phyloP scores from a whole-genome alignment of 2,888 invertebrate species.

The Drosophila paucipuncta region DNA sequence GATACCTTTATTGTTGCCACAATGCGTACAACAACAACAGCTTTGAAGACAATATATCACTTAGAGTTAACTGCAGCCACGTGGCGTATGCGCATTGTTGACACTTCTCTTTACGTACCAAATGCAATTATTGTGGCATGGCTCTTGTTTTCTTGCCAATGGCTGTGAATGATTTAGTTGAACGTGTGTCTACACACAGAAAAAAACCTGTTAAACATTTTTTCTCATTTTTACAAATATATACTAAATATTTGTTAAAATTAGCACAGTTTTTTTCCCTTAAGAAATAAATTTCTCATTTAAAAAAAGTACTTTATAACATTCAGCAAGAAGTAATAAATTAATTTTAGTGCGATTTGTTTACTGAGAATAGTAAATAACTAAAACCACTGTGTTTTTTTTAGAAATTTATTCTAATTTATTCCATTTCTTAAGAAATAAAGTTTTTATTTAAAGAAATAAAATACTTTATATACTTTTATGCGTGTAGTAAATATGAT shows the following conservation, averaged over 20 bases:
- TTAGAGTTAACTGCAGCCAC: constrained; percentile 57
- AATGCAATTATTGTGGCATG: constrained; percentile 61
- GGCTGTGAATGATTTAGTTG: background rate
- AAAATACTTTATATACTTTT: background rate
- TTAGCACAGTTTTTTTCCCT: background rate
- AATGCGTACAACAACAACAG: constrained; percentile 3
- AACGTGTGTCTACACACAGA: background rate
- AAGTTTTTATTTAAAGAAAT: background rate
- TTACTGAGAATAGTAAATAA: background rate
- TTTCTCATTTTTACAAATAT: background rate
- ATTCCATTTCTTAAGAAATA: background rate
- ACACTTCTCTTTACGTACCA: constrained; percentile 27
- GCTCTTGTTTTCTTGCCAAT: constrained; percentile 19
- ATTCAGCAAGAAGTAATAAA: background rate
- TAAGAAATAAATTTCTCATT: background rate
- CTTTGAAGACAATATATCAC: constrained; percentile 47
- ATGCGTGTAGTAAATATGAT: background rate
- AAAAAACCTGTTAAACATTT: background rate
- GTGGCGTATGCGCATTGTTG: constrained; percentile 67
- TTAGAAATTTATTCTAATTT: background rate
- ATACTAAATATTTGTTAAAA: background rate
- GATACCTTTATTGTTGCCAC: constrained; percentile 7
- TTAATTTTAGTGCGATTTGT: background rate
- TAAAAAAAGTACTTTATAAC: background rate
- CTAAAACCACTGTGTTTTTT: background rate